These are phyloP conservation scores for Hermaeophaga mercurialis DNA, from an alignment of 2,888 invertebrate genomes.

Conservation along the genomic window DNA sequence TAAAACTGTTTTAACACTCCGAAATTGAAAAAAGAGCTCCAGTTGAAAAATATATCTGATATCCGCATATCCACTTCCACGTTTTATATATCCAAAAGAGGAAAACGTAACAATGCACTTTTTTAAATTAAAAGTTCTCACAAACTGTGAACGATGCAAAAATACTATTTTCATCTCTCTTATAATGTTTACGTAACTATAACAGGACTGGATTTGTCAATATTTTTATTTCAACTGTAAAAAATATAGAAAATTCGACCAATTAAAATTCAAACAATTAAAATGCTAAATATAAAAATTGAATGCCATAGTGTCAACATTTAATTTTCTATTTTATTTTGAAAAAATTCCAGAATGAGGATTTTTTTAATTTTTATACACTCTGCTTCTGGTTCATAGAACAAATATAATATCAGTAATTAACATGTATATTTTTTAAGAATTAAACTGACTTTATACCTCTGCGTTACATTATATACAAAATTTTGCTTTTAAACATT, in stretches of 20 bases:
- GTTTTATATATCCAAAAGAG: constrained; percentile 33
- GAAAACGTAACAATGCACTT: constrained; percentile 39
- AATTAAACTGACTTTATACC: not conserved
- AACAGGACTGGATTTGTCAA: constrained; percentile 15
- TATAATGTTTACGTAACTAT: constrained; percentile 27
- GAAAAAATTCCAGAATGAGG: too few relatives aligned
- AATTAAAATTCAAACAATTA: too few relatives aligned
- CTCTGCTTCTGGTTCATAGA: too few relatives aligned
- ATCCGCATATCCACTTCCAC: constrained; percentile 33
- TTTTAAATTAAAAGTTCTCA: constrained; percentile 39
- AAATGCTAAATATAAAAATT: too few relatives aligned
- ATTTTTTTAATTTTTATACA: too few relatives aligned
- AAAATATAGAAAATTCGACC: too few relatives aligned
- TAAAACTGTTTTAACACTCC: constrained; percentile 33
- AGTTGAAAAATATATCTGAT: constrained; percentile 35
- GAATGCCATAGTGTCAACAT: too few relatives aligned
- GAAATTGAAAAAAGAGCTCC: constrained; percentile 23
- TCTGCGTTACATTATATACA: not conserved
- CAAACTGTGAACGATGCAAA: constrained; percentile 32
- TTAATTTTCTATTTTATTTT: too few relatives aligned
- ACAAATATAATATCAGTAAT: not conserved
- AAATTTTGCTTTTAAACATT: not conserved
- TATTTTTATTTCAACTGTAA: too few relatives aligned
- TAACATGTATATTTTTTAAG: not conserved
- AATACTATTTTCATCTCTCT: constrained; percentile 28